These are phyloP conservation scores for Pseudococcus viburni DNA, from an alignment of 2,888 invertebrate genomes.

Conservation along the genomic window DNA sequence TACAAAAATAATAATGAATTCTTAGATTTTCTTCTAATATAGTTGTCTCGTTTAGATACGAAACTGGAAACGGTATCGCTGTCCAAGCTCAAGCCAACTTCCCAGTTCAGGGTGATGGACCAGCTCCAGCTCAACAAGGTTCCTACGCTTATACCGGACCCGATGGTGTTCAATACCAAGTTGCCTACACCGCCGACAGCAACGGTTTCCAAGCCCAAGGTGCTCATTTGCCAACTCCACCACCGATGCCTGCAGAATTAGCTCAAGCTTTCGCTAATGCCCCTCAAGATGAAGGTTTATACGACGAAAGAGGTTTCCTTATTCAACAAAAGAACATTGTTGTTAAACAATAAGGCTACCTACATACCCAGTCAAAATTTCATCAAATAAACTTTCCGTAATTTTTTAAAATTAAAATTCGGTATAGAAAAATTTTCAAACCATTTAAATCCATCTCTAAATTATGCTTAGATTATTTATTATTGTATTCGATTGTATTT, in stretches of 20 bases:
- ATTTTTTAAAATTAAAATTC: background rate
- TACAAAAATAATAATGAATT: background rate
- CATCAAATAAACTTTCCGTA: background rate
- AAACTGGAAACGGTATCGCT: conserved; percentile 82
- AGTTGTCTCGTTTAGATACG: conserved; percentile 74
- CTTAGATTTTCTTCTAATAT: background rate
- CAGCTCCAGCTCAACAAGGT: conserved; percentile 75
- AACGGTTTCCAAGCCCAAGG: conserved; percentile 74
- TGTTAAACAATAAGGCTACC: background rate
- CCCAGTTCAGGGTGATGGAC: background rate
- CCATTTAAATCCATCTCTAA: background rate
- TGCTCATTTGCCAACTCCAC: conserved; percentile 70
- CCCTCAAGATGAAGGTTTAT: conserved; percentile 73
- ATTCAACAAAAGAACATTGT: conserved; percentile 56
- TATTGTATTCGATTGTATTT: background rate
- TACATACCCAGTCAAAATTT: background rate
- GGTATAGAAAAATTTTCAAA: background rate
- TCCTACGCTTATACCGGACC: conserved; percentile 81
- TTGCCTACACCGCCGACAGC: conserved; percentile 82
- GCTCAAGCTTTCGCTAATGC: conserved; percentile 70
- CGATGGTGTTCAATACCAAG: conserved; percentile 77
- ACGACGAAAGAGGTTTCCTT: conserved; percentile 70
- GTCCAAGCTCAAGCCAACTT: conserved; percentile 77
- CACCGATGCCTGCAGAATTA: conserved; percentile 70
- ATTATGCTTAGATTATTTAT: background rate